These are phyloP conservation scores for Sebastolobus alascanus DNA, from an alignment of 2,797 vertebrate species.

Conservation along the genomic window DNA sequence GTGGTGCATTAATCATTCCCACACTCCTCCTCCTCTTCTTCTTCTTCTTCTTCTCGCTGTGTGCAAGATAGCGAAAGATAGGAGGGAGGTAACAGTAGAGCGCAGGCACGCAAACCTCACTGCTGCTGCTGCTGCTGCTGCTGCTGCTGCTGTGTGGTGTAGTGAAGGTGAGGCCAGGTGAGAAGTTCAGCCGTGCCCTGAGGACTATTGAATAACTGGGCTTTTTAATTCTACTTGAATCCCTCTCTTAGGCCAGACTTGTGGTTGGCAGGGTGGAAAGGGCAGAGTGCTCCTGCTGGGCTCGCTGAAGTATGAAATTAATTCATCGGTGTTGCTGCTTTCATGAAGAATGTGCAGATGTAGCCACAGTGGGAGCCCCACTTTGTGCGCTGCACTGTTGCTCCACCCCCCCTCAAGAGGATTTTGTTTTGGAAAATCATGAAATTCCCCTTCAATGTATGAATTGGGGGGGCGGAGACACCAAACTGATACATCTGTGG, in stretches of 20 bases:
- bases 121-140: constrained; percentile 21
- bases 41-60: constrained; percentile 5
- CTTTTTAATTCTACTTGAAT: constrained; percentile 50
- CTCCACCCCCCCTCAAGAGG: constrained; percentile 20
- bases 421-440: constrained; percentile 69
- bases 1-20: constrained; percentile 61
- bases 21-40: constrained; percentile 14
- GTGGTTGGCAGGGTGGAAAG: constrained; percentile 62
- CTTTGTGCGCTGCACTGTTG: constrained; percentile 45
- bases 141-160: constrained; percentile 25
- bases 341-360: constrained; percentile 74
- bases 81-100: constrained; percentile 4
- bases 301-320: constrained; percentile 71
- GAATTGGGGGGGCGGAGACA: neutral
- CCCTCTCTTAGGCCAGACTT: constrained; percentile 46
- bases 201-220: constrained; percentile 43
- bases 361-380: constrained; percentile 69
- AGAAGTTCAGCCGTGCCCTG: constrained; percentile 54
- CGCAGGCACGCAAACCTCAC: constrained; percentile 32
- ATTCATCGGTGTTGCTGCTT: constrained; percentile 63
- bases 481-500: constrained; percentile 49
- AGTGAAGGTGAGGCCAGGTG: constrained; percentile 57
- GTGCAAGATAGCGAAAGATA: constrained; percentile 38
- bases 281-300: constrained; percentile 59
- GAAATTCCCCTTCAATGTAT: constrained; percentile 63